A percentile compares a stretch with the other conserved stretches of the same genome.
phyloP scores from a whole-genome alignment of 2,888 invertebrate genomes.

The Dioctria rufipes region DNA sequence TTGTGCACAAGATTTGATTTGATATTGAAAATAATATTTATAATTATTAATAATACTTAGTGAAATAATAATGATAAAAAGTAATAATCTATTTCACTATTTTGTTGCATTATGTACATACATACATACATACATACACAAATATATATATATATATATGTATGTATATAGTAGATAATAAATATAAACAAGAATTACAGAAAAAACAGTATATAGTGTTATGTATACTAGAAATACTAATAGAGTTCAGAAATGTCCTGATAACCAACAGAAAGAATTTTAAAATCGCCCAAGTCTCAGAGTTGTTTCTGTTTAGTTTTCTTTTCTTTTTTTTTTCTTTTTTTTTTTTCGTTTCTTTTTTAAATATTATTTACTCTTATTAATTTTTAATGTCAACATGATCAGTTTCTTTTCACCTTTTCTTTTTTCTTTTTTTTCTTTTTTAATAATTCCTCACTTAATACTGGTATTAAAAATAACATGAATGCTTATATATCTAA shows the following conservation, averaged over 20 bases:
- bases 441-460: conserved; percentile 51
- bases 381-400: conserved; percentile 16
- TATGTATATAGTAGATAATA: no score
- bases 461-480: conserved; percentile 58
- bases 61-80: not conserved
- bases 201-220: no score
- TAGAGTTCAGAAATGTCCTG: not conserved
- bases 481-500: conserved; percentile 55
- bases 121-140: not conserved
- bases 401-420: not conserved
- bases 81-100: not conserved
- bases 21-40: conserved; percentile 8
- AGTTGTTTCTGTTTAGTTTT: not conserved
- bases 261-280: not conserved
- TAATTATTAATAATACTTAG: not conserved
- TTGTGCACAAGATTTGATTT: conserved; percentile 43
- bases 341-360: not conserved
- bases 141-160: not conserved
- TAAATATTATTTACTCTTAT: not conserved
- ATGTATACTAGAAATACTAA: not conserved
- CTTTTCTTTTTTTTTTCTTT: not conserved
- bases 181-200: no score
- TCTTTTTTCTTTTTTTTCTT: no score
- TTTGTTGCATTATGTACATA: not conserved
- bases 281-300: not conserved